Conservation (phyloP, 2,888 invertebrate species). For the Melieria omissa region DNA sequence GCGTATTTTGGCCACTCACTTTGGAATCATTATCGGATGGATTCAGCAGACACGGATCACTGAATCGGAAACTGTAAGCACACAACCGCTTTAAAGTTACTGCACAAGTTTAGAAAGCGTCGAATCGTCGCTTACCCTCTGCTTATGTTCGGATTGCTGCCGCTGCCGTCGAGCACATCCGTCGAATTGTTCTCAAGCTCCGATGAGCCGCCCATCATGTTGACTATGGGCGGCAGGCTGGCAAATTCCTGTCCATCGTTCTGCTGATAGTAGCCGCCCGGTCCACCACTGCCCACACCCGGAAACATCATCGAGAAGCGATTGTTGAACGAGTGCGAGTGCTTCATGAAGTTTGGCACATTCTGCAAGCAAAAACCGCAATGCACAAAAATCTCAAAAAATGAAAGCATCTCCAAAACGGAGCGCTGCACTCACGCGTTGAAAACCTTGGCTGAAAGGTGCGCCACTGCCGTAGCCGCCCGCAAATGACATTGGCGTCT, state of each 20-base stretch:
- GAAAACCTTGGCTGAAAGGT: conserved; percentile 63
- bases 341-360: conserved; percentile 55
- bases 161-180: conserved; percentile 63
- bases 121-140: conserved; percentile 53
- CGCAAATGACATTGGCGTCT: conserved; percentile 34
- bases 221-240: conserved; percentile 79
- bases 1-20: conserved; percentile 64
- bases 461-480: conserved; percentile 47
- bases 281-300: conserved; percentile 40
- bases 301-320: conserved; percentile 54
- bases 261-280: conserved; percentile 51
- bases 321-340: conserved; percentile 53
- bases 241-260: conserved; percentile 70
- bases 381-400: background rate
- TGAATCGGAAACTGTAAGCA: conserved; percentile 61
- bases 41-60: conserved; percentile 66
- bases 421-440: conserved; percentile 55
- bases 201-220: conserved; percentile 61
- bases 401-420: background rate
- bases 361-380: conserved; percentile 41
- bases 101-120: background rate
- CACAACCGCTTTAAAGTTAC: background rate
- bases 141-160: conserved; percentile 63
- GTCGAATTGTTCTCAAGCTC: conserved; percentile 63
- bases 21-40: conserved; percentile 66